Evolutionary conservation across 1,140 invertebrate species (phyloP), one percentile per base, ranked within the genome.

Genomic region (Oryctes rhinoceros): DNA sequence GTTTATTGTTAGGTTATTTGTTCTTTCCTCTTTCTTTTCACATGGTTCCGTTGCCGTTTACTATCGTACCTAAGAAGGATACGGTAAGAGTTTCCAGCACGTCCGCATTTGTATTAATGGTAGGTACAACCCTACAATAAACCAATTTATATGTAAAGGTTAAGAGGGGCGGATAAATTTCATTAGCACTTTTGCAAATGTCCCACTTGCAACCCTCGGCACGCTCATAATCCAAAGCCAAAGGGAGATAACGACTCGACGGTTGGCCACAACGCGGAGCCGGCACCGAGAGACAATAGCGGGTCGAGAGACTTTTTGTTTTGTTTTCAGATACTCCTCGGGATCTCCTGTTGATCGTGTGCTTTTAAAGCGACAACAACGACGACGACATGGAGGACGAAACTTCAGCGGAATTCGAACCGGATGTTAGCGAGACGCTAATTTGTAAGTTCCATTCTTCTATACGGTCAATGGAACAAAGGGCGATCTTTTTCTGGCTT

Each of bases 141-240:
- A 59, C 47, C 77, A 59, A 78, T 78, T 78, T 78, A 78, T 78
- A 78, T 78, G 77, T 78, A 78, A 78, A 78, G 77, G 77, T 78
- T 78, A 78, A 35, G 77, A 78, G 47, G 47, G 24, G 47, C n/a
- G 49, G 49, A 49, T 59, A 59, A 78, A 78, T 78, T 78, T 78
- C 77, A 78, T 78, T 78, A 78, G 77, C 77, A 59, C 47, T 76
- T 76, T 76, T 76, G 39, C 20, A 76, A 76, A 76, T 76, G 75
- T 47, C 75, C 39, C 37, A 76, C 37, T 76, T 76, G 75, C 37
- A 49, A 76, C 39, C 47, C 75, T 18, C 75, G 75, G 75, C 75
- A 76, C 75, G 75, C 75, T 44, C 75, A 76, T 71, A 71, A 71
- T 71, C 65, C 65, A 6, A 30, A 37, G 5, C 20, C 65, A 24